A percentile compares a stretch with the other conserved stretches of the same genome.
These are phyloP conservation scores for Lepus europaeus DNA, from an alignment of 2,113 vertebrate genomes.

Conservation along the genomic window DNA sequence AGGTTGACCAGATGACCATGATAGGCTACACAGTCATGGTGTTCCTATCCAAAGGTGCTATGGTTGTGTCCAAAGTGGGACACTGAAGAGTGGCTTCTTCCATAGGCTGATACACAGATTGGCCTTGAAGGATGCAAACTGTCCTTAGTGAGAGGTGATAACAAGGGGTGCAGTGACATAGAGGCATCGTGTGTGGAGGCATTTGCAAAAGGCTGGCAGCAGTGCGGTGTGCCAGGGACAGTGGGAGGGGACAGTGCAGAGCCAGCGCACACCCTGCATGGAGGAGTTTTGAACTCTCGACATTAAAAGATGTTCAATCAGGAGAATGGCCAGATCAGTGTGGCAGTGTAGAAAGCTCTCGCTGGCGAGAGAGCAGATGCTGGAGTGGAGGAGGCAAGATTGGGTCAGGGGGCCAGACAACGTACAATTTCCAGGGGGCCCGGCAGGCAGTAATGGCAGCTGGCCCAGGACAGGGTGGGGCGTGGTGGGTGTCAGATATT, in stretches of 20 bases:
- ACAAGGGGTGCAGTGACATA: background rate
- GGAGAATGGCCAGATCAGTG: accelerated
- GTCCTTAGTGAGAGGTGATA: background rate
- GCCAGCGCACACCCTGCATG: accelerated
- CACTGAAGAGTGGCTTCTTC: background rate
- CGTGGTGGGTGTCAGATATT: background rate
- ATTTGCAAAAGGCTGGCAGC: background rate
- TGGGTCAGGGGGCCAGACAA: background rate
- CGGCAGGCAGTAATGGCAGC: too few relatives aligned
- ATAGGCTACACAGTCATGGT: background rate
- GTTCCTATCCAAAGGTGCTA: background rate
- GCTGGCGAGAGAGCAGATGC: background rate
- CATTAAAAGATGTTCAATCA: background rate
- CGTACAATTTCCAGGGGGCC: background rate
- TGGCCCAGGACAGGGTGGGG: too few relatives aligned
- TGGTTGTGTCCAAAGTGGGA: too few relatives aligned
- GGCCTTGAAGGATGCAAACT: background rate
- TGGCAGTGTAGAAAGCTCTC: background rate
- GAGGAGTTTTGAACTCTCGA: too few relatives aligned
- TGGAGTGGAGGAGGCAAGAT: background rate
- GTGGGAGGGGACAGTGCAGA: accelerated
- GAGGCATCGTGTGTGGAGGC: accelerated
- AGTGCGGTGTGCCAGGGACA: accelerated
- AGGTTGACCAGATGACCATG: background rate
- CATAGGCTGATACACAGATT: background rate